Evolutionary conservation across 2,113 vertebrate species (phyloP).

Genomic region (Epinephelus cyanopodus): DNA sequence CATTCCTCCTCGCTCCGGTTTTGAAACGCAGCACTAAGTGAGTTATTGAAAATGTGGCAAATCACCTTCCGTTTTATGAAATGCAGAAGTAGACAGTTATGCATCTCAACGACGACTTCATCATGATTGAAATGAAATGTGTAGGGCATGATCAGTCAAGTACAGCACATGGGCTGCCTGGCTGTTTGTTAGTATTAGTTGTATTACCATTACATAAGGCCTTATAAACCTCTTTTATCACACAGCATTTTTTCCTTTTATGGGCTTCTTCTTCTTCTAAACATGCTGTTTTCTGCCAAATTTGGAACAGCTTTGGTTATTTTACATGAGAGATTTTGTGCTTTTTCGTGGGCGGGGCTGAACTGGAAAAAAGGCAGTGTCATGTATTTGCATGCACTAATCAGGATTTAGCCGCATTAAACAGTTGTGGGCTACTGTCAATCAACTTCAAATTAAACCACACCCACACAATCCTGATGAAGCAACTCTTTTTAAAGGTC

Average conservation of each 20-base stretch:
- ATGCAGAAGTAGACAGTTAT: constrained; percentile 22
- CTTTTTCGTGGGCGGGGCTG: neutral
- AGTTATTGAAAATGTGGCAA: constrained; percentile 60
- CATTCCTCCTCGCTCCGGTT: constrained; percentile 42
- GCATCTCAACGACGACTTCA: constrained; percentile 20
- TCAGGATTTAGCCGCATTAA: constrained; percentile 12
- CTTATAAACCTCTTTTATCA: neutral
- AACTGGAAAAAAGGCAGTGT: neutral
- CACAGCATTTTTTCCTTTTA: neutral
- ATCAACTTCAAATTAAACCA: neutral
- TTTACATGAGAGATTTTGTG: neutral
- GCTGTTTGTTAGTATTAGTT: constrained; percentile 15
- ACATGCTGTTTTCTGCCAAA: neutral
- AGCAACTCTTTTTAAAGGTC: neutral
- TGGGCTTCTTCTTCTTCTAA: neutral
- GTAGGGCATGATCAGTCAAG: constrained; percentile 45
- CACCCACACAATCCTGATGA: neutral
- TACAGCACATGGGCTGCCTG: neutral
- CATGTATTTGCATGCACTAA: neutral
- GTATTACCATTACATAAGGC: neutral
- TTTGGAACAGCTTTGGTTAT: neutral
- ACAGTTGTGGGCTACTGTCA: neutral
- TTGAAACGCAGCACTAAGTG: constrained; percentile 56
- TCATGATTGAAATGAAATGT: constrained; percentile 32
- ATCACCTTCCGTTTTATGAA: constrained; percentile 33